A percentile compares a stretch with the other conserved stretches of the same genome.
These are phyloP conservation scores for Hirtodrosophila duncani DNA, from an alignment of 2,888 invertebrate species.

Conservation along the genomic window DNA sequence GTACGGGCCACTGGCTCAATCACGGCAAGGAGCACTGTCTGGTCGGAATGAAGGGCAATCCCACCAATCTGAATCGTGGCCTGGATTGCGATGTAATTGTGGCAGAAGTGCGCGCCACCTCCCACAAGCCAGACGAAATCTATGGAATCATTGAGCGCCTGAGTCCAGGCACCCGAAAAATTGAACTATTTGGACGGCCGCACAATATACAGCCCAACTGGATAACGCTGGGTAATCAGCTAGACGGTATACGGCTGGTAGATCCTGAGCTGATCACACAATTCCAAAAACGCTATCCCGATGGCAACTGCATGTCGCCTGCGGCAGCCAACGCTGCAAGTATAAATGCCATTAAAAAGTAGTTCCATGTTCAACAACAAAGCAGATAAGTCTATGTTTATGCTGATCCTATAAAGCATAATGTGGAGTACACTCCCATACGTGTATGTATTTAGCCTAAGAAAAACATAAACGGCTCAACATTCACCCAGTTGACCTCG, in stretches of 20 bases:
- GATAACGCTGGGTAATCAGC: conserved; percentile 98
- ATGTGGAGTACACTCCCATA: too few species aligned
- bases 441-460: too few species aligned
- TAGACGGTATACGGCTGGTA: conserved; percentile 94
- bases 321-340: conserved; percentile 47
- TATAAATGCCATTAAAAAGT: conserved; percentile 50
- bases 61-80: conserved; percentile 92
- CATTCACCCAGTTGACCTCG: too few species aligned
- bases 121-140: conserved; percentile 99
- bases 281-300: conserved; percentile 95
- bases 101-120: conserved; percentile 97
- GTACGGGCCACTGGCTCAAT: conserved; percentile 99
- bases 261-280: conserved; percentile 94
- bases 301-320: conserved; percentile 82
- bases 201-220: conserved; percentile 99
- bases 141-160: conserved; percentile 98
- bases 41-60: conserved; percentile 97
- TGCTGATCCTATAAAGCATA: too few species aligned
- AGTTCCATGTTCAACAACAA: too few species aligned
- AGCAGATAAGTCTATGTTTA: too few species aligned
- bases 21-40: conserved; percentile 99
- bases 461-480: too few species aligned
- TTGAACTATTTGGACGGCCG: conserved; percentile 96
- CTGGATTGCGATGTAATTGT: conserved; percentile 99
- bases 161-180: conserved; percentile 97